Percentiles rank a stretch among this genome's conserved stretches.
Conservation (phyloP, 2,888 invertebrate genomes). For the Lumbricus terrestris region DNA sequence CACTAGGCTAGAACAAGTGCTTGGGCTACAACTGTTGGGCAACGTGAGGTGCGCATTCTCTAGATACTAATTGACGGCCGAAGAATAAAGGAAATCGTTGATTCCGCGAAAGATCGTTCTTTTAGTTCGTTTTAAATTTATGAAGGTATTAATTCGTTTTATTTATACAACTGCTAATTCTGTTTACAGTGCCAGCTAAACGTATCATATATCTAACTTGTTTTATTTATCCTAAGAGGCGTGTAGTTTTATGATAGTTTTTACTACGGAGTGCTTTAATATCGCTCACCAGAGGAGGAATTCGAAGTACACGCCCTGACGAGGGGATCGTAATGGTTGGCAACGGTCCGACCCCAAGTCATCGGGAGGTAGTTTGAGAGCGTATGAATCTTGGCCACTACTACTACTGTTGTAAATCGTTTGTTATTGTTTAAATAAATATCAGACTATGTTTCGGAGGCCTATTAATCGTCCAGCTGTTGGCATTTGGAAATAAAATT, state of each 20-base stretch:
- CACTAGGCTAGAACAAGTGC: neutral
- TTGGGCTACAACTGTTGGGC: neutral
- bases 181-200: neutral
- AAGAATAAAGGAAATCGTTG: neutral
- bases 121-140: neutral
- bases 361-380: neutral
- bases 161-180: neutral
- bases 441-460: neutral
- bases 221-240: neutral
- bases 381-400: neutral
- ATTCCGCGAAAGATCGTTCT: neutral
- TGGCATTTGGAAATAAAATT: neutral
- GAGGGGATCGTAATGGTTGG: neutral
- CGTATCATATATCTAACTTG: neutral
- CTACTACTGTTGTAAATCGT: neutral
- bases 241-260: neutral
- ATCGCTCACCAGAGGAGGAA: neutral
- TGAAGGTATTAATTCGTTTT: conserved; percentile 3
- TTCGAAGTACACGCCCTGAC: conserved; percentile 3
- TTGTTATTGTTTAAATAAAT: neutral
- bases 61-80: neutral
- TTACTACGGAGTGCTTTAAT: neutral
- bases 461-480: neutral
- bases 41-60: neutral
- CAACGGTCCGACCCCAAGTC: neutral